Evolutionary conservation across 2,797 vertebrate species (phyloP), one percentile per base, ranked within the genome.

Genomic region (Scarus forsteni): DNA sequence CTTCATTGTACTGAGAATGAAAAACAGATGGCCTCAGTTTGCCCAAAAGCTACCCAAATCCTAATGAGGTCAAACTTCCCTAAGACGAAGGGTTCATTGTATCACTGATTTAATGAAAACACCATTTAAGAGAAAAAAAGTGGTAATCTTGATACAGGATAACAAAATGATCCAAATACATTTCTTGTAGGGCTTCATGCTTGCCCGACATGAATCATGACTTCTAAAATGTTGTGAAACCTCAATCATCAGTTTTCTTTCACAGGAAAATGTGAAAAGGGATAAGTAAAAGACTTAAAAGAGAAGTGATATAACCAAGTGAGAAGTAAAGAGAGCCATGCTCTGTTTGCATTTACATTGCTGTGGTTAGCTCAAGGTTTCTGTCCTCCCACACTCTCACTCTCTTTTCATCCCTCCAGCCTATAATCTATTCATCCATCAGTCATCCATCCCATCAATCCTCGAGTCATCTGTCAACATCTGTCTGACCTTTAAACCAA

Each of bases 251-350:
- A 64, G 45, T 54, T 56, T 44, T 16, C 27, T 35, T 45, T 8
- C 14, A 10, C 6, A 5, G 6, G 56, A 66, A 60, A 59, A 56
- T 64, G 57, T 45, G 50, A 18, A 12, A 34, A 53, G 38, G 51
- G 58, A 60, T 11, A 16, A 45, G 13, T 69, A 50, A 48, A 39
- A 76, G 52, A 70, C 27, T 38, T 57, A 35, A 67, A 45, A 74
- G 44, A 75, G 62, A 51, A 61, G 80, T 81, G 70, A 89, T 73
- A 83, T 77, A 89, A 88, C 76, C 39, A 58, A 73, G 72, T 69
- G 50, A 85, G 78, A 88, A 63, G 72, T 35, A 66, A 63, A 81
- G 66, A 62, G 73, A 84, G 73, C 78, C 67, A 66, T 75, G 49
- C 61, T 79, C 69, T 65, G 80, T 75, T 60, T 67, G 74, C 70